These are phyloP conservation scores for Zeus faber DNA, from an alignment of 2,113 vertebrate species.

Conservation along the genomic window DNA sequence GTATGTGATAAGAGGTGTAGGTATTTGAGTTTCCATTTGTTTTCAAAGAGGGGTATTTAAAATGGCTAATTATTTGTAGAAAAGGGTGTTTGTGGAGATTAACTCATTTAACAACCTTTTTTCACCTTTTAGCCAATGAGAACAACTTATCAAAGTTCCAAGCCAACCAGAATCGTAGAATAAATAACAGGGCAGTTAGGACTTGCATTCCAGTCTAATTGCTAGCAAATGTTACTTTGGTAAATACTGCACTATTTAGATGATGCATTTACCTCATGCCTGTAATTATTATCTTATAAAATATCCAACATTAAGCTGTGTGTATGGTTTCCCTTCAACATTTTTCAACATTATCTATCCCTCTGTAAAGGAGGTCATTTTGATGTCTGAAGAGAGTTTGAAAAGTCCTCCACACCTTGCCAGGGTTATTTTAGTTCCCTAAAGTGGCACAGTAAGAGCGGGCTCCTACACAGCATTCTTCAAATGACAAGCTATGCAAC, in stretches of 20 bases:
- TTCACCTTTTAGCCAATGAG: conserved; percentile 14
- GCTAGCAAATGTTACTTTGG: conserved; percentile 46
- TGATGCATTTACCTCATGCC: conserved; percentile 23
- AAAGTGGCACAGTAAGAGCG: too few relatives aligned
- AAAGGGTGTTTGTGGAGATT: neutral
- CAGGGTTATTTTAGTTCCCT: too few relatives aligned
- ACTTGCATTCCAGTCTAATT: conserved; percentile 40
- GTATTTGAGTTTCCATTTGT: too few relatives aligned
- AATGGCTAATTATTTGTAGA: too few relatives aligned
- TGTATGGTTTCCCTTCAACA: conserved; percentile 11
- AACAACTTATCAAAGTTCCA: conserved; percentile 29
- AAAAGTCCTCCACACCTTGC: neutral
- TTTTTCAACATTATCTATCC: conserved; percentile 9
- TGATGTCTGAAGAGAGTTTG: conserved; percentile 18
- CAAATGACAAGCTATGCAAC: too few relatives aligned
- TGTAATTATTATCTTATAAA: conserved; percentile 27
- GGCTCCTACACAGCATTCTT: too few relatives aligned
- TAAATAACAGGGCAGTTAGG: conserved; percentile 24
- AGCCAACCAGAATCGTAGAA: conserved; percentile 28
- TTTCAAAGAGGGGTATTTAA: too few relatives aligned
- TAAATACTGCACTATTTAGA: conserved; percentile 23
- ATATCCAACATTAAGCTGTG: conserved; percentile 22
- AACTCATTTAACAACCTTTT: neutral
- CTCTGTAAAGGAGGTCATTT: conserved; percentile 20
- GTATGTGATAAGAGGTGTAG: too few relatives aligned